Conservation (phyloP, 1,140 invertebrate genomes). For the Amyelois transitella region DNA sequence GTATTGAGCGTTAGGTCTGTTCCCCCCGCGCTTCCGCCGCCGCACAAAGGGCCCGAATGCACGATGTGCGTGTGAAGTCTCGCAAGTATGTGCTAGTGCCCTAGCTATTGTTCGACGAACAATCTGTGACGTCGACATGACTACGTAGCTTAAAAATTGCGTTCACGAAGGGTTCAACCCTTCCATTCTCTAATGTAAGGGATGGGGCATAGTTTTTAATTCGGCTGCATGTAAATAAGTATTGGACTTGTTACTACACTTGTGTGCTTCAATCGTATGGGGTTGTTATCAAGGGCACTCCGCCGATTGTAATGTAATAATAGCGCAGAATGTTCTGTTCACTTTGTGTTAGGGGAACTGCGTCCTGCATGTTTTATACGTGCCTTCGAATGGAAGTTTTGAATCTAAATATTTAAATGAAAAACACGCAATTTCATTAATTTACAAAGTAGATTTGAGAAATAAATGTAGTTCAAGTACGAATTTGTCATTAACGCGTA, state of each 20-base stretch:
- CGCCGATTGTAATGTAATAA: conserved; percentile 67
- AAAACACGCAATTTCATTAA: neutral
- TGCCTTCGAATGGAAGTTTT: neutral
- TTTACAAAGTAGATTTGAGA: no score
- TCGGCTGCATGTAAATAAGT: conserved; percentile 70
- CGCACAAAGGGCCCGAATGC: conserved; percentile 18
- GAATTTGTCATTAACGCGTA: neutral
- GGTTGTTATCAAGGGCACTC: conserved; percentile 69
- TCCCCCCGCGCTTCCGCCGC: conserved; percentile 26
- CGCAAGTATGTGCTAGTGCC: conserved; percentile 28
- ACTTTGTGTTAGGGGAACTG: conserved; percentile 37
- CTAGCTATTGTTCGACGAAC: conserved; percentile 42
- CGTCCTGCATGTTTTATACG: neutral
- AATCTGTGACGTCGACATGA: conserved; percentile 48
- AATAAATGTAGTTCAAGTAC: neutral
- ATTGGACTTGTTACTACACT: conserved; percentile 71
- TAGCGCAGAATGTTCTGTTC: conserved; percentile 54
- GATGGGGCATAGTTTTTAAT: conserved; percentile 70
- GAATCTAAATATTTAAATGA: neutral
- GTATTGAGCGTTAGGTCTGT: conserved; percentile 44
- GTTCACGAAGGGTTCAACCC: conserved; percentile 68
- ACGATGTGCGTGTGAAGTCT: conserved; percentile 25
- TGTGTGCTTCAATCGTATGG: conserved; percentile 57
- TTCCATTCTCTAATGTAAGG: conserved; percentile 54
- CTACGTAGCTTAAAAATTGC: conserved; percentile 47